Percentiles rank a stretch among this genome's conserved stretches.
These are phyloP conservation scores for Chironex yamaguchii DNA, from an alignment of 30 jellyfish, hydroid and myxozoan species.

Conservation along the genomic window DNA sequence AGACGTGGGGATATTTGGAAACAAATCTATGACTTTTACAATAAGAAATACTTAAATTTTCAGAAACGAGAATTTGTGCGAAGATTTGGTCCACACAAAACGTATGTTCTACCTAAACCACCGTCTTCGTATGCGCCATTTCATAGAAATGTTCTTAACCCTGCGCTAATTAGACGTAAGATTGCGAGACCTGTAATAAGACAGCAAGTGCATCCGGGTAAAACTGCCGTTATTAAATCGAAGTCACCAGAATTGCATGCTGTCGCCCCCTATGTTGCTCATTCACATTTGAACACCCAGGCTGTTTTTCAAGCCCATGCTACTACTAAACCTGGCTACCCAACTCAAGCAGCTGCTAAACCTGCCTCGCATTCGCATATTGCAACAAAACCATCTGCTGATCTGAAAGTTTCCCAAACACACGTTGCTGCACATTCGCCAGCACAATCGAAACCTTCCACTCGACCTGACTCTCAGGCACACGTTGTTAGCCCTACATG, in stretches of 20 bases:
- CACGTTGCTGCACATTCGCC: not conserved
- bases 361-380: not conserved
- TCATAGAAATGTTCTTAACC: not conserved
- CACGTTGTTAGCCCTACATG: not conserved
- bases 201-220: not conserved
- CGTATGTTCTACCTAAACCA: not conserved
- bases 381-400: not conserved
- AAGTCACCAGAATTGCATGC: not conserved
- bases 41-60: conserved; percentile 2
- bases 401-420: not conserved
- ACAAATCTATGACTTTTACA: conserved; percentile 58
- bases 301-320: not conserved
- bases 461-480: not conserved
- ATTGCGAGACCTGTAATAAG: not conserved
- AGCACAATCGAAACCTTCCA: not conserved
- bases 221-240: not conserved
- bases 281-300: not conserved
- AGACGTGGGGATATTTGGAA: conserved; percentile 44
- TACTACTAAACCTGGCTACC: not conserved
- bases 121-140: not conserved
- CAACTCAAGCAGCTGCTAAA: not conserved
- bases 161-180: not conserved
- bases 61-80: not conserved
- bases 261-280: not conserved
- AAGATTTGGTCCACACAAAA: not conserved